Conservation (phyloP, 1,140 invertebrate genomes). For the Hyles vespertilio region DNA sequence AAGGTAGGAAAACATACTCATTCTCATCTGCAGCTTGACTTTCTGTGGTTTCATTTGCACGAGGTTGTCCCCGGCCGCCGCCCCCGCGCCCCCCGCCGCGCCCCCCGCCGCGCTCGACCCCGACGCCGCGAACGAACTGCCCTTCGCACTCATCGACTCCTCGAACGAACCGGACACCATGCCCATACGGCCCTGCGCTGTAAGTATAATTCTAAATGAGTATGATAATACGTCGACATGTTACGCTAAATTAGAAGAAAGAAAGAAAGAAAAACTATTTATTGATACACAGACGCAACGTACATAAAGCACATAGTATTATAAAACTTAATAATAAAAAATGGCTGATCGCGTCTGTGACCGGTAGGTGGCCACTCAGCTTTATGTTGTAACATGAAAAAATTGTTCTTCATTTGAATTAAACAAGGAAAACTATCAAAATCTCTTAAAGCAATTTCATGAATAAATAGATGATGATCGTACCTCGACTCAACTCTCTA, state of each 20-base stretch:
- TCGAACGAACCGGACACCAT: slow-evolving; percentile 53
- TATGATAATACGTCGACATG: too few species aligned
- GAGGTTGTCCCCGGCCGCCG: slow-evolving; percentile 74
- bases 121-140: slow-evolving; percentile 35
- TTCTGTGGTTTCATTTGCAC: slow-evolving; percentile 91
- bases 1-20: slow-evolving; percentile 77
- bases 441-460: too few species aligned
- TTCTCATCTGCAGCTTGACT: slow-evolving; percentile 85
- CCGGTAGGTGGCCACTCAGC: too few species aligned
- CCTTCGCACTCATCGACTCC: slow-evolving; percentile 41
- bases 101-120: slow-evolving; percentile 39
- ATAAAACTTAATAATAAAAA: too few species aligned
- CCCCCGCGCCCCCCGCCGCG: slow-evolving; percentile 30
- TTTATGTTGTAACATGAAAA: too few species aligned
- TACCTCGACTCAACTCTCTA: slow-evolving; percentile 66
- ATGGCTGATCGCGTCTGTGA: too few species aligned
- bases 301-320: too few species aligned
- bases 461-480: background rate
- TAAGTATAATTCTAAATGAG: slow-evolving; percentile 7
- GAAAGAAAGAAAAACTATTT: too few species aligned
- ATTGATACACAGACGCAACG: too few species aligned
- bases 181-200: slow-evolving; percentile 48
- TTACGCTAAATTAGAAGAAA: too few species aligned
- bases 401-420: too few species aligned
- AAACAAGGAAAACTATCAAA: too few species aligned